phyloP scores from a whole-genome alignment of 1,140 invertebrate genomes.

The Kradibia gibbosae region DNA sequence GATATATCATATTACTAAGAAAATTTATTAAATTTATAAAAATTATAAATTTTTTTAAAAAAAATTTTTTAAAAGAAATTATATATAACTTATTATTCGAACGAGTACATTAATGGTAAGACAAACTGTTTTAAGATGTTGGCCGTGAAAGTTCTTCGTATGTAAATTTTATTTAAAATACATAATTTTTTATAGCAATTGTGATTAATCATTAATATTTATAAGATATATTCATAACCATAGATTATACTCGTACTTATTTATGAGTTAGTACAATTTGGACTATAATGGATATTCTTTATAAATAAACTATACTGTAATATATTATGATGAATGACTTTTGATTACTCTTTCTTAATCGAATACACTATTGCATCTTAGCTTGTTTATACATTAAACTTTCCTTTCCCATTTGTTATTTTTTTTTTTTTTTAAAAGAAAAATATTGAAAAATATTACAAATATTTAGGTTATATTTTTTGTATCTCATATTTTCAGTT shows the following conservation, averaged over 20 bases:
- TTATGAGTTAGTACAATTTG: neutral
- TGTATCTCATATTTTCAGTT: neutral
- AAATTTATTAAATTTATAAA: too few relatives aligned
- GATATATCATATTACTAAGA: too few relatives aligned
- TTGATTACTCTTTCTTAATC: conserved; percentile 20
- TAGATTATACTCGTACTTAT: conserved; percentile 14
- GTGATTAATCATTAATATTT: conserved; percentile 20
- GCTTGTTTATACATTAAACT: neutral
- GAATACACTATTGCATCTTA: neutral
- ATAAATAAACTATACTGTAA: neutral
- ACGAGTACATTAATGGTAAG: too few relatives aligned
- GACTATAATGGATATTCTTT: neutral
- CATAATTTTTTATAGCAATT: neutral
- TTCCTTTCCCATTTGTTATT: neutral
- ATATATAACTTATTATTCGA: too few relatives aligned
- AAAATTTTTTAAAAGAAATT: too few relatives aligned
- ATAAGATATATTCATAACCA: conserved; percentile 48
- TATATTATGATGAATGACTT: neutral
- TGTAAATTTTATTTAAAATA: neutral
- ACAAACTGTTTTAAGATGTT: too few relatives aligned
- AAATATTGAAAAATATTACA: neutral
- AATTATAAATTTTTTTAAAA: too few relatives aligned
- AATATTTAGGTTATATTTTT: neutral
- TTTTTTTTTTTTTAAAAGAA: neutral
- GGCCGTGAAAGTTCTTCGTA: neutral